Base-by-base conservation (phyloP, 2,888 invertebrate genomes). In the Eupithecia exiguata region DNA sequence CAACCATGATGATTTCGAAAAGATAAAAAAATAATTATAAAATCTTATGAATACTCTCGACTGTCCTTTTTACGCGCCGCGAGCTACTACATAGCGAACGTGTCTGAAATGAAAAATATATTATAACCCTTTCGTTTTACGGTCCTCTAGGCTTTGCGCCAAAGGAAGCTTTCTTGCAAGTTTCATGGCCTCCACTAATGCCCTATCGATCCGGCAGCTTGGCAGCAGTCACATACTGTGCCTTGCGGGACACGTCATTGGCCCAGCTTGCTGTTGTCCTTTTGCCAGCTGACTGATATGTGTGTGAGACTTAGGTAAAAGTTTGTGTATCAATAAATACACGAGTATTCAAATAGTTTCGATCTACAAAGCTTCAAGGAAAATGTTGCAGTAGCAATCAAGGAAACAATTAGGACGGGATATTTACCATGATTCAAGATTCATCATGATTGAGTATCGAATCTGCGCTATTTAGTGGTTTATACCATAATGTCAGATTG, bases 151-250 rank as follows among this genome's bases (percentile, higher is more conserved):
- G 61, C 25, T n/a, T 49, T 25, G 61, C 69, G 30, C 16, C 18
- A 16, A 21, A 71, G 67, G 68, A 43, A 68, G 66, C 16, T 68
- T 43, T 46, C 61, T 49, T 36, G 25, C 58, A 66, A 68, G 58
- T 81, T 58, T 82, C 79, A 71, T 84, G 83, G 88, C 86, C 86
- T 70, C 79, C 75, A 80, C 87, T 88, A 90, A 90, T 89, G 87
- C 84, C 80, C 82, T 89, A 92, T 93, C 91, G 92, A 92, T 88
- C 90, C 83, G 82, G 83, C 84, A 86, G 88, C 90, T 92, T 91
- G 92, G 92, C 92, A 91, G 82, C 89, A 88, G 89, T 86, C 87
- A 87, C 89, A 82, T 86, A 86, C 87, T 84, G 89, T 90, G 89
- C 89, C 92, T 89, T 86, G 90, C 88, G 88, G 87, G 81, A 83